These are phyloP conservation scores for Scaptomyza polygonia DNA, from an alignment of 2,888 invertebrate genomes.

Conservation along the genomic window DNA sequence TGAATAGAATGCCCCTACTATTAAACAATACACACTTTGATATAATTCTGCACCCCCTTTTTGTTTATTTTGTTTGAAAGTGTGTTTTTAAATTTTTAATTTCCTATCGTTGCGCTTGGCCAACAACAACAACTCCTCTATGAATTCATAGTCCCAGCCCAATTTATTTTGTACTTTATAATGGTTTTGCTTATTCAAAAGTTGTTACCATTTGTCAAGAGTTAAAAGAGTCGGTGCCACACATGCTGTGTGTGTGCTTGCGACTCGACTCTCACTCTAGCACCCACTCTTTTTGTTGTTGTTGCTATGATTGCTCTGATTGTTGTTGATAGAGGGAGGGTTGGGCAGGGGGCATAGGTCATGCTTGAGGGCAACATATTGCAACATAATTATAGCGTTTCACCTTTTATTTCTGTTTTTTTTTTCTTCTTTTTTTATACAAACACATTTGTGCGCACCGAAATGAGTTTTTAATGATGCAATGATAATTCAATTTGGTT, in stretches of 20 bases:
- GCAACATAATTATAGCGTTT: constrained; percentile 79
- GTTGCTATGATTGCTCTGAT: constrained; percentile 28
- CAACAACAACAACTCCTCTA: constrained; percentile 6
- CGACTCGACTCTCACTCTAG: neutral
- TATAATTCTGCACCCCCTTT: neutral
- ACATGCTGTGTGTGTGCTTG: constrained; percentile 19
- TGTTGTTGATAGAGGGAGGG: constrained; percentile 46
- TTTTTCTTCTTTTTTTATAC: neutral
- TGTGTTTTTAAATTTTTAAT: constrained; percentile 11
- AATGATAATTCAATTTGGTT: constrained; percentile 79
- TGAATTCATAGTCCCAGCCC: neutral
- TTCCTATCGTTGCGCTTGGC: constrained; percentile 36
- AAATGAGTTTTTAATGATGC: constrained; percentile 80
- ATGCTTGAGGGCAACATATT: constrained; percentile 78
- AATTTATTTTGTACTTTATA: constrained; percentile 5
- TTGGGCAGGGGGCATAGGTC: constrained; percentile 67
- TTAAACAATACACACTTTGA: neutral
- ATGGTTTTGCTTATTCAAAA: constrained; percentile 24
- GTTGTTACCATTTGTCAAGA: constrained; percentile 45
- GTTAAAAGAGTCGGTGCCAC: constrained; percentile 24
- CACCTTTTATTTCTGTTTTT: constrained; percentile 58
- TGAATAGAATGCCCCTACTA: constrained; percentile 1
- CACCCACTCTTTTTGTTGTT: constrained; percentile 11
- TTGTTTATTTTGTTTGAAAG: constrained; percentile 1
- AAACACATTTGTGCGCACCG: constrained; percentile 14